Conservation (phyloP, 2,888 invertebrate genomes). For the Griposia aprilina region DNA sequence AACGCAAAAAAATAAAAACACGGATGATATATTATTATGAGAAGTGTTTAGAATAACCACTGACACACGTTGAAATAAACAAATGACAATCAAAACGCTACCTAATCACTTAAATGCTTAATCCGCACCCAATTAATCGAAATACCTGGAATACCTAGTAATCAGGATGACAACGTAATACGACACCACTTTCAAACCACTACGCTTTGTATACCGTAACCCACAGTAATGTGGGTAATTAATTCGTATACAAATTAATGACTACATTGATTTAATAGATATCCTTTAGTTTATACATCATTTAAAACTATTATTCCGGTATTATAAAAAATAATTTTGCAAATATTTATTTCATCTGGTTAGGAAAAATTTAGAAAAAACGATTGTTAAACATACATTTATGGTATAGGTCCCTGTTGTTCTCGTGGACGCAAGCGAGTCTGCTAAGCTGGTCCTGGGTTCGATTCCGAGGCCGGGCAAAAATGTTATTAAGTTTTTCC, state of each 20-base stretch:
- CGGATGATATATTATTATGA: background rate
- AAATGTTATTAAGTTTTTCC: background rate
- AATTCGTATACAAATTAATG: conserved; percentile 48
- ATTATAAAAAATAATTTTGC: background rate
- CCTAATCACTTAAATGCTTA: conserved; percentile 26
- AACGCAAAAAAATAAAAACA: too few species aligned
- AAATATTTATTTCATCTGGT: background rate
- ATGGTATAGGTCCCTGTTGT: background rate
- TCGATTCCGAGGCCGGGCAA: background rate
- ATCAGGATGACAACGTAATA: conserved; percentile 43
- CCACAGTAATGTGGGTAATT: conserved; percentile 55
- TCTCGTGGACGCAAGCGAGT: background rate
- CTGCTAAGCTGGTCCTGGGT: background rate
- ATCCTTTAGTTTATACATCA: conserved; percentile 8
- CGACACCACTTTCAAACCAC: conserved; percentile 53
- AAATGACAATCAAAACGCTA: conserved; percentile 25
- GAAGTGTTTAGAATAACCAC: background rate
- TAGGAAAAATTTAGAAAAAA: background rate
- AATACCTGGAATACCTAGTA: conserved; percentile 42
- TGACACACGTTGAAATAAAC: conserved; percentile 26
- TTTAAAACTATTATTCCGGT: background rate
- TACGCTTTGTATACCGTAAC: conserved; percentile 27
- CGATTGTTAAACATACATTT: background rate
- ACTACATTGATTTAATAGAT: conserved; percentile 29
- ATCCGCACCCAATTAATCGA: conserved; percentile 47